Evolutionary conservation across 2,113 vertebrate species (phyloP), one percentile per base, ranked within the genome.

Genomic region (Panurus biarmicus): DNA sequence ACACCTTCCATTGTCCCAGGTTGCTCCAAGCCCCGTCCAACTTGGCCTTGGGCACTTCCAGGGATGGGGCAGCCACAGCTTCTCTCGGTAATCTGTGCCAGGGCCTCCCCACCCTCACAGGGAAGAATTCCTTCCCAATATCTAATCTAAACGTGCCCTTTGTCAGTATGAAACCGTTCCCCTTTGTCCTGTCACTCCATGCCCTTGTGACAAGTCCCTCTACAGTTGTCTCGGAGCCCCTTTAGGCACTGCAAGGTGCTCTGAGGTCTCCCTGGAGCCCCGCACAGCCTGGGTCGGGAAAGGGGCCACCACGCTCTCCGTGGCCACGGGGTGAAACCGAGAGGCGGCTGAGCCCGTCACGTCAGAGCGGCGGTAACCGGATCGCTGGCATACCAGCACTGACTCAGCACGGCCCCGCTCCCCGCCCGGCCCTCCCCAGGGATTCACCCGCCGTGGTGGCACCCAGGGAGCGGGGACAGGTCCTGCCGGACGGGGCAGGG

Each of bases 311-410:
- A 0, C 0, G 21, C 12, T 79, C 1, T 2, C 51, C 5, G 3
- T 3, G 35, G 76, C 67, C 42, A 1, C 2, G 7, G 44, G 40
- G 15, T 1, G 6, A 51, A 47, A 31, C 9, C 6, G 21, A 47
- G 75, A 47, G 58, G 64, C 5, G 9, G 82, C 78, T 2, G 48
- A 31, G 80, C 15, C 19, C 2, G 13, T 75, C 36, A 0, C 11
- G 26, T 56, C 58, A 4, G 10, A 1, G 61, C 29, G 4, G 47
- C 23, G 0, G 95, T 96, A 96, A 95, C 91, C 72, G 72, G 93
- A 94, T 95, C 83, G 57, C 91, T 57, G 86, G 86, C 93, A 92
- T 90, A 70, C 67, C 95, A 90, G 64, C 69, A 21, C 91, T 96
- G 95, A 96, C 93, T 95, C 95, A 96, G 93, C 95, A 65, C 7